Percentiles rank a stretch among this genome's conserved stretches.
Evolutionary conservation across 2,888 invertebrate genomes (phyloP).

Genomic region (Nomada lathburiana): DNA sequence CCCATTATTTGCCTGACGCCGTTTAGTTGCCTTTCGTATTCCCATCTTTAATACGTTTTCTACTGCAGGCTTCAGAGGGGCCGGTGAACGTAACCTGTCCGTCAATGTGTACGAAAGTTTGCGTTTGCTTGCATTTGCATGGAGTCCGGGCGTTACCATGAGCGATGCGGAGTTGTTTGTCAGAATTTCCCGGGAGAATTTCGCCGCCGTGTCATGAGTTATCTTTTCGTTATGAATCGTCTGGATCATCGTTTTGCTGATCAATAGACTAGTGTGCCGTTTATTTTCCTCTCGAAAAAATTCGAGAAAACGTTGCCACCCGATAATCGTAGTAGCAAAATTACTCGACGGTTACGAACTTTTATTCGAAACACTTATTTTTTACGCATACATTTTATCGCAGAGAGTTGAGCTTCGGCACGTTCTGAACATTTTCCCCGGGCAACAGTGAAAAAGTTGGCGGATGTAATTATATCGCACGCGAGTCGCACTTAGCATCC

Average conservation of each 20-base stretch:
- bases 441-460: no score
- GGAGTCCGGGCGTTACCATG: conserved; percentile 49
- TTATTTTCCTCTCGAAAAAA: conserved; percentile 9
- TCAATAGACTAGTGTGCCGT: conserved; percentile 31
- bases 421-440: not conserved
- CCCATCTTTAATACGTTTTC: conserved; percentile 56
- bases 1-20: conserved; percentile 54
- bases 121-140: conserved; percentile 66
- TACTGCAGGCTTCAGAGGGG: not conserved
- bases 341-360: not conserved
- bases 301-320: not conserved
- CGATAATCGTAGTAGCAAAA: conserved; percentile 1
- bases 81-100: conserved; percentile 56
- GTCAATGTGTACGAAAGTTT: conserved; percentile 65
- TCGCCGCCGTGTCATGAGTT: conserved; percentile 54
- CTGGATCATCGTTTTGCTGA: conserved; percentile 30
- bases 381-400: no score
- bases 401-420: not conserved
- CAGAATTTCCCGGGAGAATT: conserved; percentile 72
- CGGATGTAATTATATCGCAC: not conserved
- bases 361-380: not conserved
- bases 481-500: not conserved
- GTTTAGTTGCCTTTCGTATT: conserved; percentile 37
- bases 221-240: conserved; percentile 59
- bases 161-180: conserved; percentile 66